Evolutionary conservation across 2,113 vertebrate species (phyloP).

Genomic region (Mionectes macconnelli): DNA sequence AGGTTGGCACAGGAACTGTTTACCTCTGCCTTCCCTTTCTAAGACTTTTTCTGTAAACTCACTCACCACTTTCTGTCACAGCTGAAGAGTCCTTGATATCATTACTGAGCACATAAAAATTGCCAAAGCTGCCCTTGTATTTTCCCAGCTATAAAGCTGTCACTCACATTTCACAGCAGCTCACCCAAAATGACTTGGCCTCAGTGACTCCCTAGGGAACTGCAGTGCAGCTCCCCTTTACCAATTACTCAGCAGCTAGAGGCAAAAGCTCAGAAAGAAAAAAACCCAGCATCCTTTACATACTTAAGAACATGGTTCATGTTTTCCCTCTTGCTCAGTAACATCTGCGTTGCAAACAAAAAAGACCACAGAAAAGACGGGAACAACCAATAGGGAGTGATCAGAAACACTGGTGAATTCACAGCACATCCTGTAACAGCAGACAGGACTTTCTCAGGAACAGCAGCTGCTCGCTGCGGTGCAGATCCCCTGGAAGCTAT

Average conservation of each 20-base stretch:
- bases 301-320: neutral
- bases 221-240: neutral
- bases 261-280: neutral
- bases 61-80: neutral
- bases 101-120: neutral
- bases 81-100: neutral
- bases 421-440: fast-evolving
- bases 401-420: neutral
- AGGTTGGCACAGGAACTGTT: neutral
- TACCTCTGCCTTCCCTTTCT: neutral
- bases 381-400: neutral
- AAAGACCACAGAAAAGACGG: neutral
- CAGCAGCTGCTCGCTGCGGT: neutral
- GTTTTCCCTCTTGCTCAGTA: neutral
- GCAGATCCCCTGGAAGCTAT: neutral
- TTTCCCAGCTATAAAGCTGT: neutral
- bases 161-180: neutral
- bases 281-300: neutral
- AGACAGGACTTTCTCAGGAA: neutral
- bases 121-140: neutral
- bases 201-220: neutral
- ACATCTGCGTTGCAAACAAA: neutral
- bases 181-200: neutral
- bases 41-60: neutral
- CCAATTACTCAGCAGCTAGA: neutral